Evolutionary conservation across 2,113 vertebrate genomes (phyloP).

Genomic region (Eidolon helvum): DNA sequence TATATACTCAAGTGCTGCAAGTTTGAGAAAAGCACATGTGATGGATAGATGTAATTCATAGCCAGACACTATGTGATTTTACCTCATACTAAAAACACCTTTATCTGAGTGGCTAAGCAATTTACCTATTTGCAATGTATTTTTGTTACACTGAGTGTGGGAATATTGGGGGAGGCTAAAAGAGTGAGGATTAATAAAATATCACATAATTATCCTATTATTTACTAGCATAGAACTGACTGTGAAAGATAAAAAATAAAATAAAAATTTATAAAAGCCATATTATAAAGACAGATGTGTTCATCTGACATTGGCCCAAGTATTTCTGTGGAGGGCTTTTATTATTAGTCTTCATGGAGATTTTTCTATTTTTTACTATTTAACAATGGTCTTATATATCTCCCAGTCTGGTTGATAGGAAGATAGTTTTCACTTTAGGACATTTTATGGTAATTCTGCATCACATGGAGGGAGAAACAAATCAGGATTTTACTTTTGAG

Average conservation of each 20-base stretch:
- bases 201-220: background rate
- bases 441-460: background rate
- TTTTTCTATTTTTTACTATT: constrained; percentile 28
- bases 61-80: background rate
- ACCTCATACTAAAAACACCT: background rate
- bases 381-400: background rate
- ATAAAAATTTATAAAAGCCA: background rate
- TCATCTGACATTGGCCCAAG: background rate
- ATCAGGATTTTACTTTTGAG: background rate
- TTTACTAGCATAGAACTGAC: background rate
- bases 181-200: background rate
- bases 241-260: background rate
- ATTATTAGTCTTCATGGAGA: background rate
- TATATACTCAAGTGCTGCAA: background rate
- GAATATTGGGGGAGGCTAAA: background rate
- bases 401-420: background rate
- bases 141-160: background rate
- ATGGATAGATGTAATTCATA: background rate
- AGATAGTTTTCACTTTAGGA: background rate
- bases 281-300: background rate
- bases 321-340: background rate
- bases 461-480: background rate
- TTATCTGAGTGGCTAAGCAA: background rate
- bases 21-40: background rate
- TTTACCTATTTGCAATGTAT: background rate